phyloP scores from a whole-genome alignment of 2,113 vertebrate genomes.

The Danio rerio region DNA sequence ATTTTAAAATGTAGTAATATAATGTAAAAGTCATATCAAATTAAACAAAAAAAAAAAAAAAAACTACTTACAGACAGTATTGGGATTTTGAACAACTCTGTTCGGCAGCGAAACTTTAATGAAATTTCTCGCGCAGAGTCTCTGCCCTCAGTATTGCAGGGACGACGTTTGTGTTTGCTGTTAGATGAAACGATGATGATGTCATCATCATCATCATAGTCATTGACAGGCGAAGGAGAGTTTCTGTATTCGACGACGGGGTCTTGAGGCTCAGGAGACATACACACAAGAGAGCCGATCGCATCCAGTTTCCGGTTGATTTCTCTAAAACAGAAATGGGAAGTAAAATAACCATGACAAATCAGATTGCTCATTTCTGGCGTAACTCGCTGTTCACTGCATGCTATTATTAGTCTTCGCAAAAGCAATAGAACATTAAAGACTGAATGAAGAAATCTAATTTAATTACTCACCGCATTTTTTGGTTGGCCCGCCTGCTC shows the following conservation, averaged over 20 bases:
- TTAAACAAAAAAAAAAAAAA: not conserved
- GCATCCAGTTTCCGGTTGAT: slow-evolving; percentile 66
- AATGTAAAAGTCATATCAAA: too few species aligned
- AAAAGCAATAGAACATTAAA: not conserved
- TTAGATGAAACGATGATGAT: slow-evolving; percentile 51
- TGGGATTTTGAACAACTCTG: slow-evolving; percentile 71
- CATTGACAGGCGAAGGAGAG: not conserved
- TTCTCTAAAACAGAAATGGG: slow-evolving; percentile 62
- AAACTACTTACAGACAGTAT: slow-evolving; percentile 69
- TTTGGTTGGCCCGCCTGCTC: slow-evolving; percentile 55
- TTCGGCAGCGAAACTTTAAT: slow-evolving; percentile 75
- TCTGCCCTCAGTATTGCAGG: not conserved
- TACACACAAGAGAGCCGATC: slow-evolving; percentile 61
- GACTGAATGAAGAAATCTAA: not conserved
- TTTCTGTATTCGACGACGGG: not conserved
- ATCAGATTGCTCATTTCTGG: not conserved
- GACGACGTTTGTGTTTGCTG: not conserved
- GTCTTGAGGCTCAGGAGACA: slow-evolving; percentile 51
- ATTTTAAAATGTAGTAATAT: too few species aligned
- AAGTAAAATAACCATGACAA: not conserved
- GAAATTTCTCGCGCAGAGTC: slow-evolving; percentile 63
- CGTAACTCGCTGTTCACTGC: not conserved
- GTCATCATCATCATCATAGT: slow-evolving; percentile 58
- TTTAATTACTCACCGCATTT: slow-evolving; percentile 64
- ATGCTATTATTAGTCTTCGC: not conserved